Evolutionary conservation across 2,113 vertebrate species (phyloP), one percentile per base, ranked within the genome.

Genomic region (Typhlomys cinereus): DNA sequence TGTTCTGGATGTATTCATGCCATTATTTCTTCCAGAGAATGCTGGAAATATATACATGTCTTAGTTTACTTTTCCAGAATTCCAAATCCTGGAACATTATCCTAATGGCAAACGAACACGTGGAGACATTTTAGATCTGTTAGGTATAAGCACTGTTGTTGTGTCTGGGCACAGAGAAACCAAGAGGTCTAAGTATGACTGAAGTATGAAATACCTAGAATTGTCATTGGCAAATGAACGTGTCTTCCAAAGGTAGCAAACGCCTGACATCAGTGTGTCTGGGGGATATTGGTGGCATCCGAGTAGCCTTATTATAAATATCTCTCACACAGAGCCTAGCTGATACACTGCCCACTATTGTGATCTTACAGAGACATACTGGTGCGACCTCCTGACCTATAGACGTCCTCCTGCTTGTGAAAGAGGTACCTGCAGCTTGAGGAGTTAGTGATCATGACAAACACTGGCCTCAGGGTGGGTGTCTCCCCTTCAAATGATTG

Each of bases 11-110:
- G n/a, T n/a, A n/a, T n/a, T n/a, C n/a, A n/a, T n/a, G n/a, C n/a
- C n/a, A n/a, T n/a, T n/a, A n/a, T 97, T 88, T 87, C 86, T 93
- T 82, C 52, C 95, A 96, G 86, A 96, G 57, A 92, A 96, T 31
- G 90, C 94, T 93, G 88, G 64, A 89, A 96, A 94, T 94, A 92
- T 93, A 96, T 83, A 95, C 95, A 96, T 90, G 87, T 93, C 97
- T 87, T 92, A 69, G 23, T 93, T 97, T 94, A 74, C 61, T 97
- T 89, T 95, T 90, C 3, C 36, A 85, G 61, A 95, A 95, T 89
- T 94, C 95, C 59, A 94, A 88, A 67, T 82, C 57, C 74, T 90
- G 74, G 74, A 89, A 69, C 75, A 78, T 76, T 91, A 90, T 91
- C 90, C 57, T 90, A 87, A 79, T 94, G 50, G 12, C 1, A 1